Percentiles rank a stretch among this genome's conserved stretches.
Evolutionary conservation across 2,888 invertebrate genomes (phyloP).

Genomic region (Calameuta pallipes): DNA sequence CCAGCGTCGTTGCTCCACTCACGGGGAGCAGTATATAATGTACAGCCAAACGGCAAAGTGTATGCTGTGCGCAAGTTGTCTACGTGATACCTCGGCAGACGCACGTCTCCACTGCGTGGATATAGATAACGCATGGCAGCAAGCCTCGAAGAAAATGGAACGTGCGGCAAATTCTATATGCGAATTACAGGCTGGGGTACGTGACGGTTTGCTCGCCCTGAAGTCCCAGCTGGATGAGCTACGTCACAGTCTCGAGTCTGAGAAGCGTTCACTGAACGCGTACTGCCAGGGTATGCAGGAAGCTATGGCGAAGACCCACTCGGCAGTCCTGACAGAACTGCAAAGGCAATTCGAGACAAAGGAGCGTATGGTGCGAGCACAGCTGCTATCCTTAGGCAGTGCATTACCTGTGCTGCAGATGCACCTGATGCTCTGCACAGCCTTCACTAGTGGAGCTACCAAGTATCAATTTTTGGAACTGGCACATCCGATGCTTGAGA

Average conservation of each 20-base stretch:
- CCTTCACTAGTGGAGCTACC: conserved; percentile 78
- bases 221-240: conserved; percentile 77
- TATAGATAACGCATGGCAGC: conserved; percentile 80
- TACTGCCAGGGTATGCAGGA: conserved; percentile 77
- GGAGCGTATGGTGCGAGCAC: conserved; percentile 70
- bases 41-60: conserved; percentile 77
- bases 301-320: conserved; percentile 75
- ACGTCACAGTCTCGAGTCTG: conserved; percentile 73
- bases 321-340: conserved; percentile 74
- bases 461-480: conserved; percentile 81
- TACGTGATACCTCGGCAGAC: conserved; percentile 76
- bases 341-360: conserved; percentile 73
- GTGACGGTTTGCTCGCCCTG: conserved; percentile 75
- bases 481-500: conserved; percentile 75
- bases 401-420: conserved; percentile 77
- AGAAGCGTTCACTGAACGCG: conserved; percentile 75
- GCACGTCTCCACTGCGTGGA: conserved; percentile 78
- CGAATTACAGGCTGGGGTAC: conserved; percentile 74
- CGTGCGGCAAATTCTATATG: conserved; percentile 69
- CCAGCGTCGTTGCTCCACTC: conserved; percentile 76
- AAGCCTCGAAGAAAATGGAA: conserved; percentile 78
- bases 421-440: conserved; percentile 77
- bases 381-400: conserved; percentile 70
- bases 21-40: conserved; percentile 82
- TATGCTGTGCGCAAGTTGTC: conserved; percentile 82